Percentiles rank a stretch among this genome's conserved stretches.
phyloP scores from a whole-genome alignment of 2,113 vertebrate genomes.

The Ammodytes dubius region DNA sequence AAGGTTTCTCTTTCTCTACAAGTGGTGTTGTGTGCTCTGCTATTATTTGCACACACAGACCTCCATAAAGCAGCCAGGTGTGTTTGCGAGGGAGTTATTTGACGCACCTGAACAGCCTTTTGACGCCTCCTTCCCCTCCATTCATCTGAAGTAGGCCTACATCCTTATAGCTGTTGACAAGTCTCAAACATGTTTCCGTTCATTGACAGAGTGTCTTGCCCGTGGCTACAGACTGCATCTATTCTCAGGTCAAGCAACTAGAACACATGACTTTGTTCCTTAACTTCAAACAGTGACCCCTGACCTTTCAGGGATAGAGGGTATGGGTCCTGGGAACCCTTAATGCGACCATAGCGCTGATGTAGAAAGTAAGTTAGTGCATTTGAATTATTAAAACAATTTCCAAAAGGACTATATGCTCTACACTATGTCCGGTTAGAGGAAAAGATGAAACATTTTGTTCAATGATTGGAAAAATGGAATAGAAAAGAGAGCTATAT shows the following conservation, averaged over 20 bases:
- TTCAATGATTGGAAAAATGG: background rate
- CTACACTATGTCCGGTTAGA: background rate
- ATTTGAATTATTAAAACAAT: too few relatives aligned
- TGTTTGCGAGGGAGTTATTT: slow-evolving; percentile 46
- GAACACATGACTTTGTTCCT: slow-evolving; percentile 8
- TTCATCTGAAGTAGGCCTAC: slow-evolving; percentile 4
- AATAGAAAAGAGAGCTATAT: background rate
- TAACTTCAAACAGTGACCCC: slow-evolving; percentile 10
- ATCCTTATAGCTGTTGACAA: background rate
- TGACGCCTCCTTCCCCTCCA: background rate
- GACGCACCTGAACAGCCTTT: slow-evolving; percentile 23
- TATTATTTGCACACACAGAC: background rate
- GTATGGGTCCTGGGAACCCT: background rate
- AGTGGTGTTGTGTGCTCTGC: background rate
- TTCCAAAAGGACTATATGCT: background rate
- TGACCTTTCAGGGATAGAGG: background rate
- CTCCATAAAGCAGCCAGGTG: slow-evolving; percentile 49
- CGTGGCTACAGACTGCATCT: slow-evolving; percentile 23
- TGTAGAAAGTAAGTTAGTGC: background rate
- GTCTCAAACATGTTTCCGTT: background rate
- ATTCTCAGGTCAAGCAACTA: slow-evolving; percentile 21
- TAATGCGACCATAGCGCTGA: too few relatives aligned
- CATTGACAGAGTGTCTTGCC: slow-evolving; percentile 1
- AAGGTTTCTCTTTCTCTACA: slow-evolving; percentile 1
- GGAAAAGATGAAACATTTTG: background rate